Conservation (phyloP, 1,140 invertebrate genomes). For the Drosophila ironensis region DNA sequence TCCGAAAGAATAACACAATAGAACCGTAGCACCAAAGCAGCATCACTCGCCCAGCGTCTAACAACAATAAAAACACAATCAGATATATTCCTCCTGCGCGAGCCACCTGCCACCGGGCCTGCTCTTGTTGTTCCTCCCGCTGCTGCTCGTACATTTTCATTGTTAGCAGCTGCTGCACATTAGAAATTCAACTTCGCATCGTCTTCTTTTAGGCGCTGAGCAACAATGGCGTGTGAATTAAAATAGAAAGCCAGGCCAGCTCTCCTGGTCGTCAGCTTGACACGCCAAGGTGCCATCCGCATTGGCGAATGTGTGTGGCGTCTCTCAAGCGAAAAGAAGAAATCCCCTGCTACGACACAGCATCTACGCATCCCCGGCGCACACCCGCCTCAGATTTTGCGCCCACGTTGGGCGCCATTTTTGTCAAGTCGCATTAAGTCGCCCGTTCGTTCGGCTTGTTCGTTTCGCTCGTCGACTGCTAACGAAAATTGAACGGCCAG, state of each 20-base stretch:
- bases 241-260: slow-evolving; percentile 66
- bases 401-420: slow-evolving; percentile 75
- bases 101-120: slow-evolving; percentile 10
- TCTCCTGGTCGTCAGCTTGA: slow-evolving; percentile 60
- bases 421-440: slow-evolving; percentile 79
- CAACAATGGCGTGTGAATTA: slow-evolving; percentile 78
- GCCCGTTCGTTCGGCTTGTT: slow-evolving; percentile 48
- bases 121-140: background rate
- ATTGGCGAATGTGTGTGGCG: slow-evolving; percentile 26
- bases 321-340: slow-evolving; percentile 64
- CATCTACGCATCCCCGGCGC: background rate
- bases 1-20: slow-evolving; percentile 22
- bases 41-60: slow-evolving; percentile 35
- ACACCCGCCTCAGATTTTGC: slow-evolving; percentile 15
- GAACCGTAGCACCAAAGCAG: slow-evolving; percentile 15
- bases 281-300: slow-evolving; percentile 56
- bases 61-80: slow-evolving; percentile 71
- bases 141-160: slow-evolving; percentile 40
- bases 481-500: slow-evolving; percentile 70
- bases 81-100: slow-evolving; percentile 12
- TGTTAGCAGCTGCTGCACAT: slow-evolving; percentile 77
- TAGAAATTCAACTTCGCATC: slow-evolving; percentile 73
- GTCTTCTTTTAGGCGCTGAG: slow-evolving; percentile 73
- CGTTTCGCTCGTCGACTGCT: slow-evolving; percentile 51
- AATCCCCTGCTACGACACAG: background rate